Evolutionary conservation across 1,140 invertebrate species (phyloP).

Genomic region (Drosophila serrata): DNA sequence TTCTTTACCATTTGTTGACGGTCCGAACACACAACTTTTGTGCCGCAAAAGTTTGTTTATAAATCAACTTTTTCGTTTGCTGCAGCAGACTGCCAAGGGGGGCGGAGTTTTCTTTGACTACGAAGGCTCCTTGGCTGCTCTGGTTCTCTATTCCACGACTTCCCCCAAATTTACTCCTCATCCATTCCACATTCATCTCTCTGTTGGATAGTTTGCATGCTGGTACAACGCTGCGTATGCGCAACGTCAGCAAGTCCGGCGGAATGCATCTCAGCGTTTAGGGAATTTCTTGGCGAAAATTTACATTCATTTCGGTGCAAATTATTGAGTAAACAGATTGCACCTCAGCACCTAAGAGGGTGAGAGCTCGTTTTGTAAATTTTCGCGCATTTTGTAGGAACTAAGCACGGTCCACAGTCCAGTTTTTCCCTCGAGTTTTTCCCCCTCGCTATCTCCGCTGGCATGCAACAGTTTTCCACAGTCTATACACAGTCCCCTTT

Average conservation of each 20-base stretch:
- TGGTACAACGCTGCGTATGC: constrained; percentile 43
- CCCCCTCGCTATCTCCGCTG: background rate
- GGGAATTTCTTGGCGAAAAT: constrained; percentile 53
- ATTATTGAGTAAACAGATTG: constrained; percentile 74
- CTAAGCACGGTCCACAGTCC: constrained; percentile 10
- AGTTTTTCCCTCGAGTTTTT: background rate
- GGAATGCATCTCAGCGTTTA: constrained; percentile 47
- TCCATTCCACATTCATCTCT: constrained; percentile 34
- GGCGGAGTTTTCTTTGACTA: constrained; percentile 39
- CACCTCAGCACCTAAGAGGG: constrained; percentile 38
- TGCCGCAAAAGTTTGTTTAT: constrained; percentile 77
- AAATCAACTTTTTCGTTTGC: constrained; percentile 71
- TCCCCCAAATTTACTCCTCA: background rate
- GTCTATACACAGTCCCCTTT: background rate
- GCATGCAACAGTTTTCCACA: constrained; percentile 40
- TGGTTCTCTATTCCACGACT: background rate
- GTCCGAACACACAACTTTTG: constrained; percentile 67
- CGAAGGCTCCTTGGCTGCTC: background rate
- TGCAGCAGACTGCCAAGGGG: background rate
- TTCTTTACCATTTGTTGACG: constrained; percentile 65
- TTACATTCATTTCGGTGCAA: constrained; percentile 66
- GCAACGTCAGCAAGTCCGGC: constrained; percentile 49
- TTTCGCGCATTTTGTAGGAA: constrained; percentile 40
- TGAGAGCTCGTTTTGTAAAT: constrained; percentile 46
- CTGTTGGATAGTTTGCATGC: constrained; percentile 41